phyloP scores from a whole-genome alignment of 2,113 vertebrate genomes.

The Cavia aperea region DNA sequence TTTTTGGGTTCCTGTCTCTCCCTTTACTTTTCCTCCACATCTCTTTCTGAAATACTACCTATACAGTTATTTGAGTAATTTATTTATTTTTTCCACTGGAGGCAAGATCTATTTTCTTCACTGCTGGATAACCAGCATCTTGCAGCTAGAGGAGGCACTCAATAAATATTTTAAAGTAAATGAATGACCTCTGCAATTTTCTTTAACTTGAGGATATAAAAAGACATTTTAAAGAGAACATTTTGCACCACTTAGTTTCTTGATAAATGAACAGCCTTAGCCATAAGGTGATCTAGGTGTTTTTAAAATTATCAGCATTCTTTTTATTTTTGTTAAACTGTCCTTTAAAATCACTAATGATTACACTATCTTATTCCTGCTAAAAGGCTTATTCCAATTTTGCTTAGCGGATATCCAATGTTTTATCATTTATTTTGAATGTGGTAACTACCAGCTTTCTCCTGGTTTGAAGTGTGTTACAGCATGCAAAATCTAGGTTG shows the following conservation, averaged over 20 bases:
- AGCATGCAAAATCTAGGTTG: neutral
- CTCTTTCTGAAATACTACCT: neutral
- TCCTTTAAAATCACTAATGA: constrained; percentile 9
- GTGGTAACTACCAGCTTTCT: neutral
- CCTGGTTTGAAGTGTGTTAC: neutral
- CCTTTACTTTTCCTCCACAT: neutral
- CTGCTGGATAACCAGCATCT: neutral
- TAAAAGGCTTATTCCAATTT: neutral
- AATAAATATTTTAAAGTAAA: constrained; percentile 35
- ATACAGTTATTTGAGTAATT: neutral
- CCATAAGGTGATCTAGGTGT: neutral
- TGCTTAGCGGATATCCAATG: neutral
- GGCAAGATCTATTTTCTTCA: constrained; percentile 15
- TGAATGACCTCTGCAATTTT: neutral
- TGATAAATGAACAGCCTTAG: neutral
- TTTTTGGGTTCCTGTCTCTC: neutral
- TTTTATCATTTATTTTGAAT: neutral
- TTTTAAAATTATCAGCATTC: constrained; percentile 9
- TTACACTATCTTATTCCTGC: neutral
- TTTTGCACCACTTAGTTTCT: constrained; percentile 20
- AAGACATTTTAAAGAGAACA: constrained; percentile 9
- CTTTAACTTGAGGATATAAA: constrained; percentile 16
- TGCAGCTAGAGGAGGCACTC: neutral
- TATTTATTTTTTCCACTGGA: neutral
- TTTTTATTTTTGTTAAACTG: neutral